Evolutionary conservation across 2,113 vertebrate genomes (phyloP), one percentile per base, ranked within the genome.

Genomic region (Myocastor coypus): DNA sequence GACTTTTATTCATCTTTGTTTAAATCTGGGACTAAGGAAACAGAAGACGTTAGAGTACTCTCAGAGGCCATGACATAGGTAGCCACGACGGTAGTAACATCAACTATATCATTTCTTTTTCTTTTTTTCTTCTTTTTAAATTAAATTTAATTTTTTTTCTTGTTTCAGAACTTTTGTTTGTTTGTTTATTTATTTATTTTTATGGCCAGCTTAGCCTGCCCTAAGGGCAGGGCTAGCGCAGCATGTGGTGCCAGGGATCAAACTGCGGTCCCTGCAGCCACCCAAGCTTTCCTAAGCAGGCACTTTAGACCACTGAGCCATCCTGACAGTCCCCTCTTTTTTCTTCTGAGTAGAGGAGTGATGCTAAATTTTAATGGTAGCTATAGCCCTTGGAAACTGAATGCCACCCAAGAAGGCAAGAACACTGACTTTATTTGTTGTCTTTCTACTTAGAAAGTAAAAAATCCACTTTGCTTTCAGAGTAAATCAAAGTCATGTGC

Each of bases 381-480:
- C 59, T 37, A 57, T 19, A 42, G 46, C 37, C 77, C 7, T 37
- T 55, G 32, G 63, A 55, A 37, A 37, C 14, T 59, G 57, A 42
- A n/a, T 28, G 30, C 20, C 59, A 32, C 64, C 26, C n/a, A 83
- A 42, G 28, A 94, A 42, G n/a, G 12, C 34, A 32, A 42, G 50
- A 30, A 30, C 57, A 20, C 24, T 11, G 20, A 57, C 37, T 69
- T 50, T 89, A 34, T 86, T 71, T 55, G 78, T 91, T 82, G 61
- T 68, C 32, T 40, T 1, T 91, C 32, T 34, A 77, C 55, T 7
- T 28, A 69, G 5, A 40, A 87, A 30, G 77, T 92, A 10, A 93
- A 63, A 20, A 92, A 93, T 17, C 68, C 30, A 20, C 55, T 73
- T 10, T 63, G 50, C 68, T 73, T 83, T 81, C 95, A 95, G 28